Percentiles rank a stretch among this genome's conserved stretches.
Evolutionary conservation across 2,113 vertebrate species (phyloP).

Genomic region (Prunella fulvescens): DNA sequence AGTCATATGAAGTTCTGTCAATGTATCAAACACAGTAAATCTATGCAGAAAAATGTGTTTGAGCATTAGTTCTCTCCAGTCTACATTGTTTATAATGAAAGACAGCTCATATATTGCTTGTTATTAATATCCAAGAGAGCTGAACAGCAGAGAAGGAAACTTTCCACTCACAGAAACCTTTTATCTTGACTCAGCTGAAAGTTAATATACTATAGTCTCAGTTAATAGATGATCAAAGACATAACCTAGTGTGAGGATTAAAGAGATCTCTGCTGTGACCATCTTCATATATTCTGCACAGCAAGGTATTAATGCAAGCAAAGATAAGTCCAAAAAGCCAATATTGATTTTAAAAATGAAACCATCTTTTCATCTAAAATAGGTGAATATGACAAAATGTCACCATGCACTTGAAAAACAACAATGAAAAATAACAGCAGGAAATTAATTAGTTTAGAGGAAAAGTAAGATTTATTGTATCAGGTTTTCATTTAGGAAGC

Average conservation of each 20-base stretch:
- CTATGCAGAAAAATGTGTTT: constrained; percentile 29
- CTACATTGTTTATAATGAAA: constrained; percentile 50
- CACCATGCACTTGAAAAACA: constrained; percentile 54
- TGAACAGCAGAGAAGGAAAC: constrained; percentile 41
- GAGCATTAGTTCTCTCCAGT: constrained; percentile 12
- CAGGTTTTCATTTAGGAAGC: not conserved
- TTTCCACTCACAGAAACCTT: constrained; percentile 41
- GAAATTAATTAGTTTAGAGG: constrained; percentile 61
- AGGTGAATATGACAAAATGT: constrained; percentile 61
- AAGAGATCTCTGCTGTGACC: constrained; percentile 35
- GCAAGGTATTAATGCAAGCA: constrained; percentile 52
- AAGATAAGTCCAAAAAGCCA: constrained; percentile 53
- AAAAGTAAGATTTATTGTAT: constrained; percentile 34
- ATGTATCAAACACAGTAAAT: constrained; percentile 14
- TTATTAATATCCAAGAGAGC: constrained; percentile 52
- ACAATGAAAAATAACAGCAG: constrained; percentile 48
- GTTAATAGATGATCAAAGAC: constrained; percentile 65
- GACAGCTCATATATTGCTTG: constrained; percentile 40
- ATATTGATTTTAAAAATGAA: constrained; percentile 69
- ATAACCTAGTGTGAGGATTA: constrained; percentile 54
- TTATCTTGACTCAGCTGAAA: constrained; percentile 47
- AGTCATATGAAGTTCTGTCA: constrained; percentile 12
- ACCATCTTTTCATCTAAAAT: constrained; percentile 55
- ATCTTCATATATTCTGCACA: constrained; percentile 23
- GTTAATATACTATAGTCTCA: constrained; percentile 62